Percentiles rank a stretch among this genome's conserved stretches.
Conservation (phyloP, 2,797 vertebrate genomes). For the Syngnathus rostellatus region DNA sequence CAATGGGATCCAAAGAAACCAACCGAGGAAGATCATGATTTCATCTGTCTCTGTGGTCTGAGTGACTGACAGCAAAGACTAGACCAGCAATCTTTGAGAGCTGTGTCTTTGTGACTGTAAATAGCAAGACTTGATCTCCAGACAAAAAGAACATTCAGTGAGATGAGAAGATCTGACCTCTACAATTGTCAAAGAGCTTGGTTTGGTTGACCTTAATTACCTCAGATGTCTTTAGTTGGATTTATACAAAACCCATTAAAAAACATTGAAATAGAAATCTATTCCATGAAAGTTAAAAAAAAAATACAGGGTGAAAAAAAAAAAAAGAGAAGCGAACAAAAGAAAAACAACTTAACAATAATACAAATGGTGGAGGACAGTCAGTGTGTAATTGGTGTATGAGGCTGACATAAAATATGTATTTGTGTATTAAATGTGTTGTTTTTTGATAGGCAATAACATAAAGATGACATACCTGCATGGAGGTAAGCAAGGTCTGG, state of each 20-base stretch:
- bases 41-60: conserved; percentile 57
- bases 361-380: too few relatives aligned
- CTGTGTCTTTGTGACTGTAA: conserved; percentile 46
- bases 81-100: conserved; percentile 45
- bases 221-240: conserved; percentile 11
- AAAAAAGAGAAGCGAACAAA: background rate
- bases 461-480: conserved; percentile 69
- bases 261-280: background rate
- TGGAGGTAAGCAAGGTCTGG: conserved; percentile 95
- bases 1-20: conserved; percentile 58
- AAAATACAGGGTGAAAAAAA: background rate
- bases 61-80: conserved; percentile 63
- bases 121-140: conserved; percentile 26
- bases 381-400: background rate
- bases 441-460: background rate
- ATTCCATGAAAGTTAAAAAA: background rate
- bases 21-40: conserved; percentile 57
- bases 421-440: background rate
- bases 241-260: background rate
- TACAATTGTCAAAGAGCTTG: conserved; percentile 19
- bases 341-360: background rate
- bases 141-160: conserved; percentile 34
- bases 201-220: conserved; percentile 14
- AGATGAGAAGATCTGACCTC: conserved; percentile 22
- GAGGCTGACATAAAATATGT: background rate